Evolutionary conservation across 2,113 vertebrate species (phyloP).

Genomic region (Coptodon rendalli): DNA sequence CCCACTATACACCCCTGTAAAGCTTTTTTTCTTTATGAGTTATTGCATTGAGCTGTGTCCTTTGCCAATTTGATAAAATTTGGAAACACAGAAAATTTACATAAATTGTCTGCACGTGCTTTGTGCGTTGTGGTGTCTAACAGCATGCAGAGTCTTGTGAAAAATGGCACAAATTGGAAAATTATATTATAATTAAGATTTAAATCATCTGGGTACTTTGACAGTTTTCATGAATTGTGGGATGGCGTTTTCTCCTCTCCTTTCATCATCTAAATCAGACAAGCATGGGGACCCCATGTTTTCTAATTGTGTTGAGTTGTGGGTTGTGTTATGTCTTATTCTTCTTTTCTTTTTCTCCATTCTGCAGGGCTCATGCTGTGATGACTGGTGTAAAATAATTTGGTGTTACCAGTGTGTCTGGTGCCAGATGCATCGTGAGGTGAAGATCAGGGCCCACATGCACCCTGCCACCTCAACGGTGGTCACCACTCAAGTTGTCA

Average conservation of each 20-base stretch:
- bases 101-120: neutral
- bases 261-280: too few species aligned
- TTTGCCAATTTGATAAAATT: neutral
- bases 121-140: neutral
- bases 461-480: neutral
- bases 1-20: neutral
- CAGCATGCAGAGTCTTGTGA: neutral
- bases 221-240: neutral
- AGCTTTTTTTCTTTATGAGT: neutral
- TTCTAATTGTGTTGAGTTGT: too few species aligned
- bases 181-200: neutral
- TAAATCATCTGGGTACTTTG: neutral
- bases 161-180: neutral
- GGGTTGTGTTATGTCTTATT: neutral
- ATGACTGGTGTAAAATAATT: neutral
- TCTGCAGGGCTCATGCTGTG: neutral
- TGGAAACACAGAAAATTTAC: neutral
- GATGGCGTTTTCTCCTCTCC: neutral
- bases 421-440: neutral
- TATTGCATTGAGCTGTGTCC: neutral
- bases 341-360: neutral
- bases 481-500: neutral
- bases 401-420: accelerated
- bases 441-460: accelerated
- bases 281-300: too few species aligned